These are phyloP conservation scores for Bugulina stolonifera DNA, from an alignment of 2,888 invertebrate species.

Conservation along the genomic window DNA sequence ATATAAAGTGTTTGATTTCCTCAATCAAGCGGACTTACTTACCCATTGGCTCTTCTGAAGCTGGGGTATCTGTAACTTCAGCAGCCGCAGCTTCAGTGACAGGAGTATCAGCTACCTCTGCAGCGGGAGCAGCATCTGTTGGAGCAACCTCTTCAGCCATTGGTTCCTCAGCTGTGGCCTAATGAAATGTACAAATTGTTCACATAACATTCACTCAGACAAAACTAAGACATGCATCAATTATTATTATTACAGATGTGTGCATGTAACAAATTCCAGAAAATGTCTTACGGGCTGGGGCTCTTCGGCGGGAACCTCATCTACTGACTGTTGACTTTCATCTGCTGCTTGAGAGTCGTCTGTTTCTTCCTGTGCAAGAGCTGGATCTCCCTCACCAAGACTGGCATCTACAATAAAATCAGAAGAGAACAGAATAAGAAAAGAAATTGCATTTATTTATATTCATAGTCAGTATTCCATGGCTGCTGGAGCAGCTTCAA, in stretches of 20 bases:
- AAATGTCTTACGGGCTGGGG: no score
- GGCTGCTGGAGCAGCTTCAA: no score
- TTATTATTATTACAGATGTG: no score
- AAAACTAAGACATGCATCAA: no score
- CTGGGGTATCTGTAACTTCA: background rate
- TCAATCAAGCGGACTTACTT: no score
- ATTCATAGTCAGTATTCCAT: no score
- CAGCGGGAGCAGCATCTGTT: constrained; percentile 31
- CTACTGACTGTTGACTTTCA: background rate
- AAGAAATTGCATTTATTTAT: no score
- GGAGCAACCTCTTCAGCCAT: constrained; percentile 27
- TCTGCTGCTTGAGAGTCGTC: background rate
- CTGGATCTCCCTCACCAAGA: constrained; percentile 23
- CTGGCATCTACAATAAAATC: constrained; percentile 26
- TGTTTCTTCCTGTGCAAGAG: constrained; percentile 51
- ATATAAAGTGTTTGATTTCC: no score
- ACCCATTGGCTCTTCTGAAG: constrained; percentile 11
- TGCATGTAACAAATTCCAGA: no score
- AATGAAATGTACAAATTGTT: no score
- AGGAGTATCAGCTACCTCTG: background rate
- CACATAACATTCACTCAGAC: no score
- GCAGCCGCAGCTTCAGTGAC: constrained; percentile 39
- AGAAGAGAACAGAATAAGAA: no score
- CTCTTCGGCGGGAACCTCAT: background rate
- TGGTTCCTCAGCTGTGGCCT: background rate